These are phyloP conservation scores for Athalia rosae DNA, from an alignment of 2,888 invertebrate genomes.

Conservation along the genomic window DNA sequence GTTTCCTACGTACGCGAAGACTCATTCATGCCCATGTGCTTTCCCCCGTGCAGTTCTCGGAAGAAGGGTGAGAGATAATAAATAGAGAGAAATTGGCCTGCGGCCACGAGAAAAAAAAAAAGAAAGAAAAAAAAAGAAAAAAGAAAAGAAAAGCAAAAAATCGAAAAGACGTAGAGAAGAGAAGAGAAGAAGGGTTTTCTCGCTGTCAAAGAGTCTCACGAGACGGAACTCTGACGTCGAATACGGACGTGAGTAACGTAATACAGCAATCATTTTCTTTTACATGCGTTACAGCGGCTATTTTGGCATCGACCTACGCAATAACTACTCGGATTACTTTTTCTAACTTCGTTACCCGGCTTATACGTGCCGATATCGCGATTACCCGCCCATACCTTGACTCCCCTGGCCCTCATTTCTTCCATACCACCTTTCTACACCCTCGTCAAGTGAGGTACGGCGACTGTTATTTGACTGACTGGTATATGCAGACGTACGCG, in stretches of 20 bases:
- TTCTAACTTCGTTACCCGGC: slow-evolving; percentile 1
- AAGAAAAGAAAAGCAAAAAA: too few relatives aligned
- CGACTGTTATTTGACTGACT: slow-evolving; percentile 14
- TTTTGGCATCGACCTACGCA: too few relatives aligned
- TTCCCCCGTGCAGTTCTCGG: not conserved
- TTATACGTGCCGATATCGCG: slow-evolving; percentile 60
- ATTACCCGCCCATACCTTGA: slow-evolving; percentile 59
- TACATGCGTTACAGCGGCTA: too few relatives aligned
- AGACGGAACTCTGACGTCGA: not conserved
- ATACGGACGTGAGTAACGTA: slow-evolving; percentile 14
- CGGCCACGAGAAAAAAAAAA: too few relatives aligned
- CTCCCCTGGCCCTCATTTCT: slow-evolving; percentile 46
- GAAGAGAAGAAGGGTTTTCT: slow-evolving; percentile 16
- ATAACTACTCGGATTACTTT: too few relatives aligned
- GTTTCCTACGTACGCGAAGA: slow-evolving; percentile 6
- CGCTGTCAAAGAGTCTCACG: slow-evolving; percentile 41
- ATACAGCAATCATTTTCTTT: too few relatives aligned
- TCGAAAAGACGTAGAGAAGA: slow-evolving; percentile 4
- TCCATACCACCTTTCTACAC: not conserved
- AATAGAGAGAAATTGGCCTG: too few relatives aligned
- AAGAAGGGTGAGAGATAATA: not conserved
- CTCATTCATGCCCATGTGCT: not conserved
- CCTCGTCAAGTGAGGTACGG: slow-evolving; percentile 1
- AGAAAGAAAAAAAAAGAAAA: too few relatives aligned
- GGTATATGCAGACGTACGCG: not conserved